phyloP scores from a whole-genome alignment of 2,113 vertebrate genomes.

The Prolemur simus region DNA sequence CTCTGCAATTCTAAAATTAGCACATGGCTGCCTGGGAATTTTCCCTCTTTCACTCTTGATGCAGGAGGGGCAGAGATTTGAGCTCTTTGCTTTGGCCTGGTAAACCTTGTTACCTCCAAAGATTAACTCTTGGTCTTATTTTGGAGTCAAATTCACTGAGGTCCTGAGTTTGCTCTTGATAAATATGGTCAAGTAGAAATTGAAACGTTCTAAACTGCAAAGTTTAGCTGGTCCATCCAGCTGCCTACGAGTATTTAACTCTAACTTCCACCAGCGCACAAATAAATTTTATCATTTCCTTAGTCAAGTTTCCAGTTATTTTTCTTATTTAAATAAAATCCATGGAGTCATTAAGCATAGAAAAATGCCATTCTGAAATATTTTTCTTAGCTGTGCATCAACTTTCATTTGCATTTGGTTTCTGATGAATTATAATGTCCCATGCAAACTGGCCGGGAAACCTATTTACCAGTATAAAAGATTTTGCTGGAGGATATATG shows the following conservation, averaged over 20 bases:
- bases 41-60: not conserved
- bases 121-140: not conserved
- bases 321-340: conserved; percentile 24
- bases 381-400: not conserved
- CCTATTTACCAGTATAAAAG: not conserved
- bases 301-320: not conserved
- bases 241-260: not conserved
- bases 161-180: not conserved
- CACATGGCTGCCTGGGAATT: not conserved
- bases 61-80: not conserved
- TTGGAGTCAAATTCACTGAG: not conserved
- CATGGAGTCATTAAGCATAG: not conserved
- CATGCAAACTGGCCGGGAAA: not conserved
- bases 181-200: not conserved
- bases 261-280: not conserved
- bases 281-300: not conserved
- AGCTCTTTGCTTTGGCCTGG: not conserved
- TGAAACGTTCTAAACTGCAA: not conserved
- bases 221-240: not conserved
- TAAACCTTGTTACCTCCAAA: not conserved
- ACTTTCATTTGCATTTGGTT: not conserved
- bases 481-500: not conserved
- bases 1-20: conserved; percentile 31
- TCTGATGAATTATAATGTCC: not conserved
- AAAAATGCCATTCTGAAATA: not conserved